Evolutionary conservation across 2,113 vertebrate genomes (phyloP).

Genomic region (Fukomys damarensis): DNA sequence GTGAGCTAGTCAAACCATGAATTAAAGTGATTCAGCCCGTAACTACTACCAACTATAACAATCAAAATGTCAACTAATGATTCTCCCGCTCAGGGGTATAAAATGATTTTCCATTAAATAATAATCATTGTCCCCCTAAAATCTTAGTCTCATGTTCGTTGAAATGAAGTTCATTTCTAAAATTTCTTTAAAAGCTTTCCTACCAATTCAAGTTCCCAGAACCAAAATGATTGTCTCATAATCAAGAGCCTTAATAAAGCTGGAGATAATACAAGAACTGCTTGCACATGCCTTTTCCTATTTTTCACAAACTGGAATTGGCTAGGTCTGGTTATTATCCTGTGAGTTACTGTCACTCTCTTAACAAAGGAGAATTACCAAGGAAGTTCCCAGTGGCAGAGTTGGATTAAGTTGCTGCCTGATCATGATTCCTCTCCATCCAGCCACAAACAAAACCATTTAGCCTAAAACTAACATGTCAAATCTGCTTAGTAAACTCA

Average conservation of each 20-base stretch:
- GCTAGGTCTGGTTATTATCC: not conserved
- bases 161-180: conserved; percentile 6
- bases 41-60: conserved; percentile 30
- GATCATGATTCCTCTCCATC: not conserved
- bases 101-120: conserved; percentile 58
- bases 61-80: conserved; percentile 59
- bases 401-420: not conserved
- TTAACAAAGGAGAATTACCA: not conserved
- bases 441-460: conserved; percentile 27
- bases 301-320: not conserved
- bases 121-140: conserved; percentile 45
- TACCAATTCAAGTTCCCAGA: conserved; percentile 53
- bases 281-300: not conserved
- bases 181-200: conserved; percentile 40
- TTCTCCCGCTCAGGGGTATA: conserved; percentile 29
- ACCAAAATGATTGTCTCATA: conserved; percentile 34
- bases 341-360: not conserved
- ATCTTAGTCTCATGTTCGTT: conserved; percentile 39
- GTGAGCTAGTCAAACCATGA: conserved; percentile 21
- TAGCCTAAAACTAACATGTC: not conserved
- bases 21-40: conserved; percentile 44
- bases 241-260: conserved; percentile 23
- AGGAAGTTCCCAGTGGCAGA: not conserved
- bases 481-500: conserved; percentile 7
- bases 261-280: not conserved